A percentile compares a stretch with the other conserved stretches of the same genome.
Evolutionary conservation across 2,797 vertebrate species (phyloP).

Genomic region (Xyrichtys novacula): DNA sequence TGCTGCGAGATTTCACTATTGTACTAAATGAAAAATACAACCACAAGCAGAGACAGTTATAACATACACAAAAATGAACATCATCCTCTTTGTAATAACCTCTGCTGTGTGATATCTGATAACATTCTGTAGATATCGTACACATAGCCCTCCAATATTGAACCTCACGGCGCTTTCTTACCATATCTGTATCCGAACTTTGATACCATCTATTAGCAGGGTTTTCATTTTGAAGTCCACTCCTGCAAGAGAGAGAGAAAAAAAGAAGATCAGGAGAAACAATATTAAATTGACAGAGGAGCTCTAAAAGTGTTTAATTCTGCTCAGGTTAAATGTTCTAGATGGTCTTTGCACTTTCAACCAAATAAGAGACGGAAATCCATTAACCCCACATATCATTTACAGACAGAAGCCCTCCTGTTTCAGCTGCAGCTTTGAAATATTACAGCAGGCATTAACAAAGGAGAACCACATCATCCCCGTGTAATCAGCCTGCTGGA

Average conservation of each 20-base stretch:
- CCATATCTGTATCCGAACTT: slow-evolving; percentile 99
- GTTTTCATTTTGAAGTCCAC: slow-evolving; percentile 99
- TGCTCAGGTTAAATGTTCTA: slow-evolving; percentile 10
- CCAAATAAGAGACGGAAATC: slow-evolving; percentile 8
- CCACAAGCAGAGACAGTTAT: no score
- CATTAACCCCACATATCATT: slow-evolving; percentile 21
- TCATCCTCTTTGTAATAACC: not conserved
- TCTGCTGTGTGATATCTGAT: slow-evolving; percentile 2
- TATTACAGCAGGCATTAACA: slow-evolving; percentile 39
- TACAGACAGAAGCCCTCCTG: slow-evolving; percentile 3
- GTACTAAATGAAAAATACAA: no score
- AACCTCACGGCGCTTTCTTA: slow-evolving; percentile 77
- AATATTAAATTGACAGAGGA: slow-evolving; percentile 9
- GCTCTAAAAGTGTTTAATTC: not conserved
- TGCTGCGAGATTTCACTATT: no score
- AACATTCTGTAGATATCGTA: slow-evolving; percentile 1
- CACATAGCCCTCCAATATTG: not conserved
- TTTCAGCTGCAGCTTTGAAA: slow-evolving; percentile 39
- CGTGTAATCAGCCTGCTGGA: slow-evolving; percentile 43
- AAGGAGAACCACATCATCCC: slow-evolving; percentile 21
- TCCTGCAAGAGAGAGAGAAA: slow-evolving; percentile 80
- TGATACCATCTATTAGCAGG: slow-evolving; percentile 95
- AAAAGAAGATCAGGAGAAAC: slow-evolving; percentile 17
- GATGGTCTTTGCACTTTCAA: slow-evolving; percentile 8
- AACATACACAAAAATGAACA: not conserved